These are phyloP conservation scores for Cotesia congregata DNA, from an alignment of 2,888 invertebrate genomes.

Conservation along the genomic window DNA sequence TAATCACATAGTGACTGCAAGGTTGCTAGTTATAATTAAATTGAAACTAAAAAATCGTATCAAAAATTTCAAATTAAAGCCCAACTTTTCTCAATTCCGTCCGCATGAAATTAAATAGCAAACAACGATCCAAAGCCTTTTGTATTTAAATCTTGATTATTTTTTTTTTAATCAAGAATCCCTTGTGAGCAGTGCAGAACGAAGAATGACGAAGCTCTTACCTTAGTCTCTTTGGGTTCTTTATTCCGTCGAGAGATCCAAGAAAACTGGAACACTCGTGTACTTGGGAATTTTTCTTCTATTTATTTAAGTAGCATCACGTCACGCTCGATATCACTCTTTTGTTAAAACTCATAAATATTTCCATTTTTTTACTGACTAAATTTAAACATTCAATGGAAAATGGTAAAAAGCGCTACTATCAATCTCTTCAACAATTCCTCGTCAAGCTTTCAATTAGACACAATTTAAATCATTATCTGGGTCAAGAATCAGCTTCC, in stretches of 20 bases:
- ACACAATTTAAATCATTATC: too few species aligned
- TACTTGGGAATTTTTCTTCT: neutral
- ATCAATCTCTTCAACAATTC: too few species aligned
- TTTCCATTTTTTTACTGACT: neutral
- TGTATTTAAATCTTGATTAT: neutral
- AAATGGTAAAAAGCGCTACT: too few species aligned
- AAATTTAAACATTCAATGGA: neutral
- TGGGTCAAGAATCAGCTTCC: too few species aligned
- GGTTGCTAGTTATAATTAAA: too few species aligned
- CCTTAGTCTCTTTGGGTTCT: slow-evolving; percentile 19
- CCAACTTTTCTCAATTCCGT: neutral
- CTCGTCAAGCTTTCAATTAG: too few species aligned
- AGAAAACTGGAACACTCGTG: slow-evolving; percentile 19
- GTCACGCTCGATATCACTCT: neutral
- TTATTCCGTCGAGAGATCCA: slow-evolving; percentile 6
- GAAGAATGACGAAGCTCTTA: slow-evolving; percentile 11
- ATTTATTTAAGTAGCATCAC: neutral
- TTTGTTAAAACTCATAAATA: neutral
- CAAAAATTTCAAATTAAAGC: too few species aligned
- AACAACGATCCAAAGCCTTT: neutral
- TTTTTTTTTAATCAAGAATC: slow-evolving; percentile 20
- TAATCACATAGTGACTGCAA: too few species aligned
- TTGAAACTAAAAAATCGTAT: too few species aligned
- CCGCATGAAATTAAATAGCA: neutral
- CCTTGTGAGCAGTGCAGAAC: neutral